Conservation (phyloP, 1,140 invertebrate genomes). For the Drosophila pectinifera region DNA sequence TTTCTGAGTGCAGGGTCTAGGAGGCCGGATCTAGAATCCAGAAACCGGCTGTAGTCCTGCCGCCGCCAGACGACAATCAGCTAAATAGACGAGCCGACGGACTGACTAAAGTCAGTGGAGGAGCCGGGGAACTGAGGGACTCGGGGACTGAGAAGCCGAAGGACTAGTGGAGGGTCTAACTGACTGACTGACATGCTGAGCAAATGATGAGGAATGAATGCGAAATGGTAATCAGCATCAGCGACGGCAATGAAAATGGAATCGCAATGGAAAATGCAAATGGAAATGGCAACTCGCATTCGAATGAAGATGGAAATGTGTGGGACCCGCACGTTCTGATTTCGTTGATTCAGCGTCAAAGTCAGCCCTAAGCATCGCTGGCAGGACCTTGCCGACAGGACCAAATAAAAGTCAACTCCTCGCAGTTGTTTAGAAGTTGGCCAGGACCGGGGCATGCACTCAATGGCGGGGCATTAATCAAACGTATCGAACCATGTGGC, state of each 20-base stretch:
- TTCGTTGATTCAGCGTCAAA: conserved; percentile 60
- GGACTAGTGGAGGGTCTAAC: conserved; percentile 24
- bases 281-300: conserved; percentile 24
- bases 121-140: not conserved
- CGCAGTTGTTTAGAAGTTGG: conserved; percentile 48
- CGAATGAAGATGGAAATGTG: conserved; percentile 43
- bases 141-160: conserved; percentile 7
- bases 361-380: conserved; percentile 24
- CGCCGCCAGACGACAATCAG: conserved; percentile 66
- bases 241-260: conserved; percentile 74
- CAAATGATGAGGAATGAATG: conserved; percentile 83
- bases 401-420: conserved; percentile 43
- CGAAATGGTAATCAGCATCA: conserved; percentile 78
- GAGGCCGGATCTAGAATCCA: not conserved
- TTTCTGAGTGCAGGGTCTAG: not conserved
- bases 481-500: conserved; percentile 71
- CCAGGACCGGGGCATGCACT: conserved; percentile 19
- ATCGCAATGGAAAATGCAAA: conserved; percentile 59
- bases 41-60: not conserved
- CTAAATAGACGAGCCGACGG: conserved; percentile 63
- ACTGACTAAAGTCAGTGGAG: conserved; percentile 24
- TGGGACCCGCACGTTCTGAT: conserved; percentile 60
- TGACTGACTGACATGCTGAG: conserved; percentile 75
- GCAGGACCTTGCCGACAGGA: not conserved
- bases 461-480: conserved; percentile 69